Evolutionary conservation across 1,140 invertebrate species (phyloP).

Genomic region (Notospermus geniculatus): DNA sequence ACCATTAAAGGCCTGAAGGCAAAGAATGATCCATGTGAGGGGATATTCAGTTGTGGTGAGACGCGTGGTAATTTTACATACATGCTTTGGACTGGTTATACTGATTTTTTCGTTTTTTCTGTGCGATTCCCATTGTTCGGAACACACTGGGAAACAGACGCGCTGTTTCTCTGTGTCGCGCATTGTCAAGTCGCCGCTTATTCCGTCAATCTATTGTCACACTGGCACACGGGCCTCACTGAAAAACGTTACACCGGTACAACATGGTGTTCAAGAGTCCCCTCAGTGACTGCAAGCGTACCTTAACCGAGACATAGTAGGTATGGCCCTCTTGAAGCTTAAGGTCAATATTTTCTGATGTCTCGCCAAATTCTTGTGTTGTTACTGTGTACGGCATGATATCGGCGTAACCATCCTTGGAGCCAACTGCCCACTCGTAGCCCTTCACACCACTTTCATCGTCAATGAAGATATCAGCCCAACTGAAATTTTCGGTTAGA

Average conservation of each 20-base stretch:
- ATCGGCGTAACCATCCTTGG: slow-evolving; percentile 31
- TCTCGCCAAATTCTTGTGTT: slow-evolving; percentile 21
- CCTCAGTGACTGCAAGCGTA: slow-evolving; percentile 3
- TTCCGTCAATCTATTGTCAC: too few relatives aligned
- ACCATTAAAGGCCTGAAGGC: slow-evolving; percentile 29
- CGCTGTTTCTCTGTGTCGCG: too few relatives aligned
- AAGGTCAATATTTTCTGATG: slow-evolving; percentile 7
- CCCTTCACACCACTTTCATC: slow-evolving; percentile 25
- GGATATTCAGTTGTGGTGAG: too few relatives aligned
- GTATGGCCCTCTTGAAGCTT: slow-evolving; percentile 26
- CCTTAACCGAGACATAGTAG: slow-evolving; percentile 32
- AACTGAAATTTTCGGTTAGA: slow-evolving; percentile 26
- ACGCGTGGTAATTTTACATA: too few relatives aligned
- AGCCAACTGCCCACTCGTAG: slow-evolving; percentile 29
- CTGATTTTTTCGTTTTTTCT: too few relatives aligned
- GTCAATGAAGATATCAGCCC: slow-evolving; percentile 31
- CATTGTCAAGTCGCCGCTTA: too few relatives aligned
- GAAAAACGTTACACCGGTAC: too few relatives aligned
- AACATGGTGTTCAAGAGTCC: background rate
- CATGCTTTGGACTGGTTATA: too few relatives aligned
- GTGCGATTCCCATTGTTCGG: too few relatives aligned
- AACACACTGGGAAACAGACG: too few relatives aligned
- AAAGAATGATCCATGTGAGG: too few relatives aligned
- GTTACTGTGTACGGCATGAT: slow-evolving; percentile 18
- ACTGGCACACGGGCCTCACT: too few relatives aligned